Conservation (phyloP, 2,113 vertebrate genomes). For the Halichoeres trimaculatus region DNA sequence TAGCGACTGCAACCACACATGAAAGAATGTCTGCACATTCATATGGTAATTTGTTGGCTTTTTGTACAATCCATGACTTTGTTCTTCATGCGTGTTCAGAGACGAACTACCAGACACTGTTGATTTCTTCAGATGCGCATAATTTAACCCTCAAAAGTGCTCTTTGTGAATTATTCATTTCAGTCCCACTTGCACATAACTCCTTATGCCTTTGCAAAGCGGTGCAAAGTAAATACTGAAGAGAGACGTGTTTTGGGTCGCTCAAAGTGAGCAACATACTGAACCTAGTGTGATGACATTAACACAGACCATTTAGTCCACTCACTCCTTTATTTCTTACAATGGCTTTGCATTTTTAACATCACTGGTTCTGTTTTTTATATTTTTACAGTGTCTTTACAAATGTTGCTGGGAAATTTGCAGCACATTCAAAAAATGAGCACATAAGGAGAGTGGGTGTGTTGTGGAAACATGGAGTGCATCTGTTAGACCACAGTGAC, state of each 20-base stretch:
- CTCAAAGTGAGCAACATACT: constrained; percentile 40
- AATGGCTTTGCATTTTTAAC: not conserved
- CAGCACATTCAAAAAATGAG: not conserved
- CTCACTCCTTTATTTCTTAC: not conserved
- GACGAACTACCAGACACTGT: constrained; percentile 45
- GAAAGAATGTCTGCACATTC: constrained; percentile 66
- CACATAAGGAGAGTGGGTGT: not conserved
- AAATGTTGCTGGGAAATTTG: not conserved
- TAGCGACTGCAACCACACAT: constrained; percentile 26
- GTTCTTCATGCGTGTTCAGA: constrained; percentile 60
- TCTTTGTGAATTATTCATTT: constrained; percentile 77
- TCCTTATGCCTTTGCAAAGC: constrained; percentile 64
- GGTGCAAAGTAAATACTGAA: constrained; percentile 62
- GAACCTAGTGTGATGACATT: not conserved
- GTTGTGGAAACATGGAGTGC: constrained; percentile 26
- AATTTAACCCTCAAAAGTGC: constrained; percentile 70
- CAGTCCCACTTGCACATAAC: constrained; percentile 76
- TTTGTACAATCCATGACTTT: constrained; percentile 68
- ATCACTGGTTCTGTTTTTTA: not conserved
- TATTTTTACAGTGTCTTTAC: not conserved
- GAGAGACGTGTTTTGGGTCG: constrained; percentile 47
- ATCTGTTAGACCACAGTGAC: constrained; percentile 10
- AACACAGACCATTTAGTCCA: not conserved
- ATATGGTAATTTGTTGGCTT: constrained; percentile 70
- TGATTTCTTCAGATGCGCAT: constrained; percentile 72